A percentile compares a stretch with the other conserved stretches of the same genome.
These are phyloP conservation scores for Halcyon malimbica DNA, from an alignment of 2,113 vertebrate genomes.

Conservation along the genomic window DNA sequence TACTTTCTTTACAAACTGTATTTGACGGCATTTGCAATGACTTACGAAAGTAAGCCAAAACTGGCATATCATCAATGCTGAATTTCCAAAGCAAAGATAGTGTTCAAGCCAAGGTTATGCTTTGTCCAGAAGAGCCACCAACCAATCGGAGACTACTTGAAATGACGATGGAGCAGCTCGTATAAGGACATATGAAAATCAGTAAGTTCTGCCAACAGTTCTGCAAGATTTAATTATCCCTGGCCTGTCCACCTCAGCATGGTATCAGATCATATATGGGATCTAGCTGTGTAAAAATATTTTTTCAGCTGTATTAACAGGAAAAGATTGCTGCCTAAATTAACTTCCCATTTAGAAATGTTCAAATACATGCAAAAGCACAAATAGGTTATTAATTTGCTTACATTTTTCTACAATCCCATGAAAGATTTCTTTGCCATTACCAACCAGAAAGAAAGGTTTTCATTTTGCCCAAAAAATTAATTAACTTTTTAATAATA, in stretches of 20 bases:
- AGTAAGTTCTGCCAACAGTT: not conserved
- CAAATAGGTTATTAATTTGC: not conserved
- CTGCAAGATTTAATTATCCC: not conserved
- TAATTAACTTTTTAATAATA: not conserved
- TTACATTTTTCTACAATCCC: not conserved
- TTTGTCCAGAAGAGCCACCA: not conserved
- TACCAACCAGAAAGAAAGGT: rapidly evolving
- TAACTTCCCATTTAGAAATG: not conserved
- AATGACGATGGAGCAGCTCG: not conserved
- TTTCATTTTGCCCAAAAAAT: not conserved
- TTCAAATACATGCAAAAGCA: not conserved
- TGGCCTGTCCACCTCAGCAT: not conserved
- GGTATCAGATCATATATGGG: not conserved
- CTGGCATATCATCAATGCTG: not conserved
- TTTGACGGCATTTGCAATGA: not conserved
- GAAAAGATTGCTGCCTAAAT: not conserved
- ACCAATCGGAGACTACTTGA: not conserved
- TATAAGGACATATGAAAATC: not conserved
- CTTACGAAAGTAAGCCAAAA: not conserved
- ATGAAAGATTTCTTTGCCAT: not conserved
- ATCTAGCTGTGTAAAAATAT: constrained; percentile 22
- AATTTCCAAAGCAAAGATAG: not conserved
- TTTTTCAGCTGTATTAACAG: constrained; percentile 39
- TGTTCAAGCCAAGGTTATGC: not conserved
- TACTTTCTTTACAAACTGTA: not conserved